A percentile compares a stretch with the other conserved stretches of the same genome.
These are phyloP conservation scores for Chloroceryle aenea DNA, from an alignment of 2,113 vertebrate genomes.

Conservation along the genomic window DNA sequence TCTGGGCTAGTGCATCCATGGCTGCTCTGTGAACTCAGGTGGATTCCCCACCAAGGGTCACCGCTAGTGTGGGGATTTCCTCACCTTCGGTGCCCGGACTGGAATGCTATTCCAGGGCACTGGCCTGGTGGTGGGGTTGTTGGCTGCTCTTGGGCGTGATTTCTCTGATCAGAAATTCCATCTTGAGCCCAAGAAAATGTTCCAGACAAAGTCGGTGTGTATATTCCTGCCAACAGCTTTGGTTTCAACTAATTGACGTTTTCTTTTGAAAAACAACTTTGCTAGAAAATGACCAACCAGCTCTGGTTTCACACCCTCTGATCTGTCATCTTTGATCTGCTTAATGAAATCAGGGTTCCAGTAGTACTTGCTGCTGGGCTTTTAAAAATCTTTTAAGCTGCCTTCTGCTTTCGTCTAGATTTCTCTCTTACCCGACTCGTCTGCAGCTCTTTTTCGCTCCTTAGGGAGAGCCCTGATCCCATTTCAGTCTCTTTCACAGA, in stretches of 20 bases:
- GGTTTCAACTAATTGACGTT: constrained; percentile 7
- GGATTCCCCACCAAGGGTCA: neutral
- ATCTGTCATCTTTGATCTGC: constrained; percentile 52
- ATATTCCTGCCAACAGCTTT: constrained; percentile 11
- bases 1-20: neutral
- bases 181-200: neutral
- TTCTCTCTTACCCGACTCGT: neutral
- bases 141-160: neutral
- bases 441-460: constrained; percentile 42
- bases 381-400: constrained; percentile 15
- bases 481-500: constrained; percentile 35
- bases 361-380: constrained; percentile 21
- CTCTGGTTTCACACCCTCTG: constrained; percentile 16
- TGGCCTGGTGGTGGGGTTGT: neutral
- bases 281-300: constrained; percentile 20
- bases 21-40: neutral
- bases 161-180: neutral
- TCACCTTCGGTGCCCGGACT: neutral
- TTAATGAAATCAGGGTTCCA: constrained; percentile 29
- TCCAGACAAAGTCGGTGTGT: neutral
- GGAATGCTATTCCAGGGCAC: neutral
- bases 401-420: neutral
- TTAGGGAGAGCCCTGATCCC: constrained; percentile 27
- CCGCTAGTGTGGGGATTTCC: neutral
- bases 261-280: constrained; percentile 24